Conservation (phyloP, 1,140 invertebrate species). For the Drosophila dunni region DNA sequence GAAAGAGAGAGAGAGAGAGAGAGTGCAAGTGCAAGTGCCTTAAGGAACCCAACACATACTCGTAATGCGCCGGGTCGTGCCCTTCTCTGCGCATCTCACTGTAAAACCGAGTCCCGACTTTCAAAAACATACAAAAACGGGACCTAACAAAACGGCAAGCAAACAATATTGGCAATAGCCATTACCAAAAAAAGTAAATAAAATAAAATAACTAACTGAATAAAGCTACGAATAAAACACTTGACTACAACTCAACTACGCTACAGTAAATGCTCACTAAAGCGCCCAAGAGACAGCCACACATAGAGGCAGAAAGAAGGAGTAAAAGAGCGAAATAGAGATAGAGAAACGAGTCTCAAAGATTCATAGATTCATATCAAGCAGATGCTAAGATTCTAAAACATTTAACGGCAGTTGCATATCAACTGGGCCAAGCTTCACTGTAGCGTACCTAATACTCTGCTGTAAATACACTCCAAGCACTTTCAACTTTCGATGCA, state of each 20-base stretch:
- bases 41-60: constrained; percentile 54
- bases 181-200: constrained; percentile 9
- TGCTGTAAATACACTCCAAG: constrained; percentile 50
- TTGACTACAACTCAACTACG: constrained; percentile 21
- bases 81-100: constrained; percentile 44
- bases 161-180: constrained; percentile 17
- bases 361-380: constrained; percentile 26
- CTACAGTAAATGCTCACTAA: constrained; percentile 36
- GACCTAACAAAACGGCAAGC: constrained; percentile 21
- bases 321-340: background rate
- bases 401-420: constrained; percentile 21
- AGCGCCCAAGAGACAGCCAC: background rate
- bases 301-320: background rate
- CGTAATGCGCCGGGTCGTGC: constrained; percentile 28
- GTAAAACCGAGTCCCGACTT: background rate
- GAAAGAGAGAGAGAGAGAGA: constrained; percentile 17
- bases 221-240: background rate
- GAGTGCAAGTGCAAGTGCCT: constrained; percentile 69
- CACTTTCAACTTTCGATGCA: constrained; percentile 21
- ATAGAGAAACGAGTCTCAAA: background rate
- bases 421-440: constrained; percentile 33
- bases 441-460: constrained; percentile 39
- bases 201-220: background rate
- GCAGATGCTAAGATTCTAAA: constrained; percentile 16
- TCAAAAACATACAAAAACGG: background rate